Evolutionary conservation across 2,888 invertebrate genomes (phyloP).

Genomic region (Monopis laevigella): DNA sequence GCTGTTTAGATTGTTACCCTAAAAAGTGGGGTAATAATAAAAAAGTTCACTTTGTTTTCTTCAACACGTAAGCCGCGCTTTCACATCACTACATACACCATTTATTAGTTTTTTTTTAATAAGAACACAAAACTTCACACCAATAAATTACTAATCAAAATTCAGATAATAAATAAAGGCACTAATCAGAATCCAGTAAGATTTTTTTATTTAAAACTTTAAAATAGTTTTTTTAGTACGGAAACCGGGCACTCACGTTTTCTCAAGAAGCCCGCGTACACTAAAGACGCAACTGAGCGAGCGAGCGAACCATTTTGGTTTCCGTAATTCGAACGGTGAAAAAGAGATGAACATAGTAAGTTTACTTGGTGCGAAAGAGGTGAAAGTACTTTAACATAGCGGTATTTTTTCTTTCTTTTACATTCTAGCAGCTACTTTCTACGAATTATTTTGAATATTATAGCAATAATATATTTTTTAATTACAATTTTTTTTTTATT

Average conservation of each 20-base stretch:
- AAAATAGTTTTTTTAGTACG: neutral
- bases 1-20: neutral
- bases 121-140: neutral
- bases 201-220: neutral
- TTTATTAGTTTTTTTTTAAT: neutral
- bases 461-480: too few relatives aligned
- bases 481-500: too few relatives aligned
- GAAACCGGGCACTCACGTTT: neutral
- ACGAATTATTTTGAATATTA: too few relatives aligned
- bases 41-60: neutral
- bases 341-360: constrained; percentile 30
- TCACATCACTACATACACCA: constrained; percentile 2
- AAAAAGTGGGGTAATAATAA: constrained; percentile 4
- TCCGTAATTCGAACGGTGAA: constrained; percentile 32
- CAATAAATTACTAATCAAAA: neutral
- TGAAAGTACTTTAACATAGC: constrained; percentile 44
- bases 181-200: neutral
- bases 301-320: constrained; percentile 31
- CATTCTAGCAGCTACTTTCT: constrained; percentile 63
- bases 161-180: neutral
- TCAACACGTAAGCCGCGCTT: constrained; percentile 5
- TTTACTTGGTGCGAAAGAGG: constrained; percentile 29
- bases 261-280: neutral
- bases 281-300: constrained; percentile 35
- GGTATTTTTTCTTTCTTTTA: constrained; percentile 63